phyloP scores from a whole-genome alignment of 2,113 vertebrate genomes.

The Aldabrachelys gigantea region DNA sequence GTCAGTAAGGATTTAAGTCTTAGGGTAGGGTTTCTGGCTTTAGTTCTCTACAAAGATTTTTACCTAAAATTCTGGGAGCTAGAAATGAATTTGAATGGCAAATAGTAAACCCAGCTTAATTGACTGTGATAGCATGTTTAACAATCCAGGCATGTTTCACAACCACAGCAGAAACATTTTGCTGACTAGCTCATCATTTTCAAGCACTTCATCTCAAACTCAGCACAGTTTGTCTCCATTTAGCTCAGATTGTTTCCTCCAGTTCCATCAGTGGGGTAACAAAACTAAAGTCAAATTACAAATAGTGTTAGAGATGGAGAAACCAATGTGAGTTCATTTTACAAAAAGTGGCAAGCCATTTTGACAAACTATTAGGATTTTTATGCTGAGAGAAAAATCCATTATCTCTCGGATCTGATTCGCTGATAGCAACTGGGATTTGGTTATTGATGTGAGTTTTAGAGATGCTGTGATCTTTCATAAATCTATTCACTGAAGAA shows the following conservation, averaged over 20 bases:
- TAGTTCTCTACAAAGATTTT: neutral
- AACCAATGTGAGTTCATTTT: neutral
- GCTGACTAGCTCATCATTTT: neutral
- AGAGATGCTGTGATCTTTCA: neutral
- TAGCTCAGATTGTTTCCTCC: neutral
- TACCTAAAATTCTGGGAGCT: neutral
- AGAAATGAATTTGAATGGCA: neutral
- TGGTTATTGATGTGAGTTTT: neutral
- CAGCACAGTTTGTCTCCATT: neutral
- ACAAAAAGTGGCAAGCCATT: neutral
- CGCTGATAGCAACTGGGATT: neutral
- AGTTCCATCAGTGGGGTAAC: neutral
- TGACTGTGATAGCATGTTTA: neutral
- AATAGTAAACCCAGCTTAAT: neutral
- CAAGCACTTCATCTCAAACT: neutral
- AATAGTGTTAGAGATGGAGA: slow-evolving; percentile 6
- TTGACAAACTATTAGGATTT: neutral
- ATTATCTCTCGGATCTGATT: neutral
- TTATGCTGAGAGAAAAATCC: neutral
- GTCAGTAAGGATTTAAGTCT: neutral
- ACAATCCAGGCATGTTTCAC: neutral
- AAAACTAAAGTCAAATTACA: slow-evolving; percentile 22
- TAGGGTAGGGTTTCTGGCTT: neutral
- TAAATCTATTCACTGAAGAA: neutral
- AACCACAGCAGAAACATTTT: neutral